Conservation (phyloP, 1,140 invertebrate species). For the Dendroctonus ponderosae region DNA sequence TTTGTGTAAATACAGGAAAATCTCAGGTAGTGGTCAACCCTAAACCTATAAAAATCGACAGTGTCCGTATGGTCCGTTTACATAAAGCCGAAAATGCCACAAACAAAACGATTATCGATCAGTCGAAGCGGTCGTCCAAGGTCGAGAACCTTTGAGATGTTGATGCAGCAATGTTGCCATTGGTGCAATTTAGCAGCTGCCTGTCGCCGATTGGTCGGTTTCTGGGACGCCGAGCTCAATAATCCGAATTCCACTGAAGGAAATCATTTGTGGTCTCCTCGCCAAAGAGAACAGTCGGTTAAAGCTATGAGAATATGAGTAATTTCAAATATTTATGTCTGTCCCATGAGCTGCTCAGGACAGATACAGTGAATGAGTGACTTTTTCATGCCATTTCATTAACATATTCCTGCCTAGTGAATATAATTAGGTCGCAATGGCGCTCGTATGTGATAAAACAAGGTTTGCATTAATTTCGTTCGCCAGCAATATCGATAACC, state of each 20-base stretch:
- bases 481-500: slow-evolving; percentile 42
- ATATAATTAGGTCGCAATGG: slow-evolving; percentile 49
- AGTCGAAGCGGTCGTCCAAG: slow-evolving; percentile 21
- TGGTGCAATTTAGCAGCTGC: slow-evolving; percentile 30
- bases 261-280: slow-evolving; percentile 51
- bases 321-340: slow-evolving; percentile 42
- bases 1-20: too few relatives aligned
- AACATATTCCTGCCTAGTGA: slow-evolving; percentile 48
- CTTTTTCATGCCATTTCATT: slow-evolving; percentile 50
- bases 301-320: slow-evolving; percentile 46
- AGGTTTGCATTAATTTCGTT: slow-evolving; percentile 51
- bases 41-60: background rate
- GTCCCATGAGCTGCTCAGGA: slow-evolving; percentile 46
- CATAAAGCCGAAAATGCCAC: slow-evolving; percentile 22
- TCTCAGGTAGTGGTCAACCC: too few relatives aligned
- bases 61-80: slow-evolving; percentile 9
- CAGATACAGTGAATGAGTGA: slow-evolving; percentile 52
- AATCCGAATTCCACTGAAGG: slow-evolving; percentile 36
- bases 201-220: slow-evolving; percentile 30
- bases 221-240: slow-evolving; percentile 35
- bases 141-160: slow-evolving; percentile 33
- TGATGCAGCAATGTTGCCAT: slow-evolving; percentile 19
- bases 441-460: slow-evolving; percentile 50
- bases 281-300: slow-evolving; percentile 51
- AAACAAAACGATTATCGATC: background rate